phyloP scores from a whole-genome alignment of 2,888 invertebrate species.

The Catocala fraxini region DNA sequence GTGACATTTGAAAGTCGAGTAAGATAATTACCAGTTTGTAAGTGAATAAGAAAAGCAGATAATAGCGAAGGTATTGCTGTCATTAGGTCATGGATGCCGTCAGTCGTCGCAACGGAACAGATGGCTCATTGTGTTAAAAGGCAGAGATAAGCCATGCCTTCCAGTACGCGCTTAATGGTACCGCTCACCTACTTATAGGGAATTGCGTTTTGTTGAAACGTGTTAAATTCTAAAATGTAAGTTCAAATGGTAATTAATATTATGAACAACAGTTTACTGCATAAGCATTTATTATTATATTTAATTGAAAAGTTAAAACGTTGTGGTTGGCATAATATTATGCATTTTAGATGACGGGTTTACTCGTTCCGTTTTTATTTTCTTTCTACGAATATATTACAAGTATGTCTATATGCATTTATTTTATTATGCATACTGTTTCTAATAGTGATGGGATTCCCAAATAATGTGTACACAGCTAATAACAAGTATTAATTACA shows the following conservation, averaged over 20 bases:
- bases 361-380: too few species aligned
- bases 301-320: too few species aligned
- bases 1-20: conserved; percentile 7
- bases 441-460: neutral
- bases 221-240: conserved; percentile 8
- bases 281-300: too few species aligned
- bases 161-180: conserved; percentile 35
- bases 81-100: conserved; percentile 74
- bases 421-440: neutral
- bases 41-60: conserved; percentile 33
- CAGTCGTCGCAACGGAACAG: conserved; percentile 74
- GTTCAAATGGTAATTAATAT: too few species aligned
- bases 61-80: conserved; percentile 53
- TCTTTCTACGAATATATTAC: neutral
- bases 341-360: too few species aligned
- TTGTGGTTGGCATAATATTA: too few species aligned
- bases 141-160: conserved; percentile 71
- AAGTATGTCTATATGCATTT: too few species aligned
- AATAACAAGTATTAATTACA: conserved; percentile 28
- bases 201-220: conserved; percentile 29
- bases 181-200: conserved; percentile 28
- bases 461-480: conserved; percentile 3
- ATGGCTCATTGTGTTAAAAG: conserved; percentile 74
- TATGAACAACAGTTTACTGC: too few species aligned
- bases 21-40: conserved; percentile 26